Evolutionary conservation across 2,888 invertebrate species (phyloP).

Genomic region (Oasisia sp.): DNA sequence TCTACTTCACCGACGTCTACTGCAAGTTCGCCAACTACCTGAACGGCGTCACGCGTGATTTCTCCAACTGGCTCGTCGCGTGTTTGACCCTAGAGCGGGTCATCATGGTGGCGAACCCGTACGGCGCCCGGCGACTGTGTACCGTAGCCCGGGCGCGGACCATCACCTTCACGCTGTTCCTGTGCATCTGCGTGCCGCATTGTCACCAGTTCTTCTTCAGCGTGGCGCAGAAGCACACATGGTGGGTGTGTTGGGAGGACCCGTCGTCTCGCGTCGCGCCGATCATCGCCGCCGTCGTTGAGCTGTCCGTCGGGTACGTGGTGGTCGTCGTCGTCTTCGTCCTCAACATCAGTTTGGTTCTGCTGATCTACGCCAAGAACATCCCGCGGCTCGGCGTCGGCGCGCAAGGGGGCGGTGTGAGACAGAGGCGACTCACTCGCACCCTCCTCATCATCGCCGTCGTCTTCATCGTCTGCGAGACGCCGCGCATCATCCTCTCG

Average conservation of each 20-base stretch:
- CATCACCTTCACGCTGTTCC: constrained; percentile 26
- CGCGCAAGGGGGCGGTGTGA: not conserved
- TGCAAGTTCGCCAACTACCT: constrained; percentile 40
- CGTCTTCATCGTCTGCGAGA: constrained; percentile 40
- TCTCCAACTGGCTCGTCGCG: constrained; percentile 41
- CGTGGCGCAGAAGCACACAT: constrained; percentile 24
- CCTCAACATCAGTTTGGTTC: constrained; percentile 33
- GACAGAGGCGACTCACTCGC: constrained; percentile 30
- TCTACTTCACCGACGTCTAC: constrained; percentile 38
- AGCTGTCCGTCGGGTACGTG: constrained; percentile 35
- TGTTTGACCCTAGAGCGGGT: constrained; percentile 39
- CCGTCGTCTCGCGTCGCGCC: not conserved
- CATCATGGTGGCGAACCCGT: constrained; percentile 36
- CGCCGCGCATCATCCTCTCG: constrained; percentile 35
- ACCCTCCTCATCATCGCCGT: constrained; percentile 37
- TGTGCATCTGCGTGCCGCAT: constrained; percentile 30
- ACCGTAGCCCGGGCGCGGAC: constrained; percentile 32
- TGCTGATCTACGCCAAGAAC: constrained; percentile 27
- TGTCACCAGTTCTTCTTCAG: constrained; percentile 33
- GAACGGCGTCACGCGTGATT: constrained; percentile 38
- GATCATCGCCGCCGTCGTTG: constrained; percentile 27
- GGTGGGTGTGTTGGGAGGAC: constrained; percentile 37
- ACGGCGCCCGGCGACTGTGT: constrained; percentile 34
- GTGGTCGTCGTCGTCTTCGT: constrained; percentile 36
- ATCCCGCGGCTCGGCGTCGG: constrained; percentile 22